These are phyloP conservation scores for Lycocorax pyrrhopterus DNA, from an alignment of 2,113 vertebrate genomes.

Conservation along the genomic window DNA sequence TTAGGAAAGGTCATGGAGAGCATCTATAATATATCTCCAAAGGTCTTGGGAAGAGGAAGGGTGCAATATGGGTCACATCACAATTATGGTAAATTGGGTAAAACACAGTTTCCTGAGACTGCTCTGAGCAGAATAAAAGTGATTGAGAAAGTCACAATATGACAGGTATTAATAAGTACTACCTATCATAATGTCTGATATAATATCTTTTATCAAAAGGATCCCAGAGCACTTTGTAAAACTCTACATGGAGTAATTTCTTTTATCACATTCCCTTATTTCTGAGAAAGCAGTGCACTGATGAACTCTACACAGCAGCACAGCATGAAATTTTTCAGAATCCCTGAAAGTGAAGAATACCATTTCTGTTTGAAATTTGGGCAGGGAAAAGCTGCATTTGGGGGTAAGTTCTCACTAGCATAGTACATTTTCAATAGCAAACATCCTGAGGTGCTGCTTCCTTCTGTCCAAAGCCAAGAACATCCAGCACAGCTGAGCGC, in stretches of 20 bases:
- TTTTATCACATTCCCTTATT: neutral
- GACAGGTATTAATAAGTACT: slow-evolving; percentile 33
- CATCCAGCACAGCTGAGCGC: neutral
- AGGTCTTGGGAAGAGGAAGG: slow-evolving; percentile 9
- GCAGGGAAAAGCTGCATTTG: neutral
- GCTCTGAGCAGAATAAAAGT: slow-evolving; percentile 26
- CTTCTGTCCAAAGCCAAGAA: neutral
- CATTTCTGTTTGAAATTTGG: neutral
- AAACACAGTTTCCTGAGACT: slow-evolving; percentile 21
- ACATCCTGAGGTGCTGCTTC: neutral
- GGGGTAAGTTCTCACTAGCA: neutral
- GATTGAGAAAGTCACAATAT: slow-evolving; percentile 48
- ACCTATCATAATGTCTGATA: neutral
- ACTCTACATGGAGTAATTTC: neutral
- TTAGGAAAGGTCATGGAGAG: slow-evolving; percentile 1
- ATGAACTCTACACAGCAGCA: slow-evolving; percentile 17
- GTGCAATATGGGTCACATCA: neutral
- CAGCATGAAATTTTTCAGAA: slow-evolving; percentile 11
- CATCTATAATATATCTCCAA: slow-evolving; percentile 16
- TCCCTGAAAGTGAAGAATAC: neutral
- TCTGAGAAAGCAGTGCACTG: neutral
- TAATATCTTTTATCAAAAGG: slow-evolving; percentile 7
- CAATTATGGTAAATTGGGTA: slow-evolving; percentile 12
- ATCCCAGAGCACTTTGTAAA: slow-evolving; percentile 41
- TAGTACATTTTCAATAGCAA: neutral